phyloP scores from a whole-genome alignment of 1,140 invertebrate genomes.

The Procambarus clarkii region DNA sequence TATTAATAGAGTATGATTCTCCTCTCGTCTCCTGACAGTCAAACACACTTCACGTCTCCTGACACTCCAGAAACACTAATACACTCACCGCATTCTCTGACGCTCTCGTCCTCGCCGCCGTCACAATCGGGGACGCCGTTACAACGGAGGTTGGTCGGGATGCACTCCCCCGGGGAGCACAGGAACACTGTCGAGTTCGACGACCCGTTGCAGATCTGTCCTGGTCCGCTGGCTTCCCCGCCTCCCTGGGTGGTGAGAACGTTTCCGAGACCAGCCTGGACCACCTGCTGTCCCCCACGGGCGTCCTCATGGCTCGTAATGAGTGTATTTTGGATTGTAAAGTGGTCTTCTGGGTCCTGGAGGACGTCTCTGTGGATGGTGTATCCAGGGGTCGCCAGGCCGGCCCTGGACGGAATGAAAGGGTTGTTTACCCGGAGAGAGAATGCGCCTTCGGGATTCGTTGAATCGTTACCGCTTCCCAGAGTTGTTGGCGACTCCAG shows the following conservation, averaged over 20 bases:
- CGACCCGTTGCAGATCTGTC: neutral
- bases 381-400: neutral
- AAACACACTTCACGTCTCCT: too few relatives aligned
- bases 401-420: neutral
- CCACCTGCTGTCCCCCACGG: too few relatives aligned
- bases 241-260: neutral
- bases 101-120: neutral
- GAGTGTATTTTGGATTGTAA: neutral
- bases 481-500: too few relatives aligned
- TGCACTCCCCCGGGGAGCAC: neutral
- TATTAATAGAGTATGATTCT: too few relatives aligned
- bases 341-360: neutral
- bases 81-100: conserved; percentile 20
- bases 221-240: neutral
- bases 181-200: neutral
- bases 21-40: too few relatives aligned
- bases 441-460: too few relatives aligned
- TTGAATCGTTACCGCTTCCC: too few relatives aligned
- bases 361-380: neutral
- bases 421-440: too few relatives aligned
- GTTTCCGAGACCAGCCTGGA: too few relatives aligned
- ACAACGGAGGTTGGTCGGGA: neutral
- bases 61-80: neutral
- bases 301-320: too few relatives aligned
- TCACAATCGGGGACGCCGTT: conserved; percentile 14